A percentile compares a stretch with the other conserved stretches of the same genome.
Conservation (phyloP, 2,888 invertebrate species). For the Dryobota labecula region DNA sequence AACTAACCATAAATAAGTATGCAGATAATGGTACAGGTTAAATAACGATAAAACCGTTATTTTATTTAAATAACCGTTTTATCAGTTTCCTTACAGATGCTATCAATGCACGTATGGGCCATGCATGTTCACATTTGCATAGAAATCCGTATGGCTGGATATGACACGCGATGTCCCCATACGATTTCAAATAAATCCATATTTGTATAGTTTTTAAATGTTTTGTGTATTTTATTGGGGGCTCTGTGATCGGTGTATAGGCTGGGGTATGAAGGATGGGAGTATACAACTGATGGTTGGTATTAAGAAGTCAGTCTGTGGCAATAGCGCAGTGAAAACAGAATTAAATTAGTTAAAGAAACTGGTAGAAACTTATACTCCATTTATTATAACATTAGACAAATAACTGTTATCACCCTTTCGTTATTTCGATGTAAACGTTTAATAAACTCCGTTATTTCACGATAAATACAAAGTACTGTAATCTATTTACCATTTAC, state of each 20-base stretch:
- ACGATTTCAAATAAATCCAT: constrained; percentile 53
- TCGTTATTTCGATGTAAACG: no score
- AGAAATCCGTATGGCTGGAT: constrained; percentile 59
- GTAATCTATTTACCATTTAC: no score
- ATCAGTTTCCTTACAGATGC: constrained; percentile 41
- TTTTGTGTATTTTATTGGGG: constrained; percentile 48
- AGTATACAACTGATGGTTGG: constrained; percentile 20
- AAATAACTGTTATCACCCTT: no score
- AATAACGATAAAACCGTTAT: constrained; percentile 23
- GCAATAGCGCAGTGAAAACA: neutral
- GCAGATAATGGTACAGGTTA: neutral
- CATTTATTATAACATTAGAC: no score
- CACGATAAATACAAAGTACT: no score
- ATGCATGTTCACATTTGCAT: constrained; percentile 63
- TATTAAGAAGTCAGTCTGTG: neutral
- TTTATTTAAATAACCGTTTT: constrained; percentile 47
- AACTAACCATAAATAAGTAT: constrained; percentile 8
- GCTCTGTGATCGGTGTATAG: constrained; percentile 44
- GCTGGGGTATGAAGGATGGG: neutral
- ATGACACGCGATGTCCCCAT: constrained; percentile 68
- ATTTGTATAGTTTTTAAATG: constrained; percentile 53
- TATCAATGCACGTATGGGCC: constrained; percentile 60
- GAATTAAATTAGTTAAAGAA: neutral
- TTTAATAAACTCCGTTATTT: no score
- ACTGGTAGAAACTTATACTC: neutral